Base-by-base conservation (phyloP, 2,113 vertebrate genomes). In the Oreochromis niloticus region DNA sequence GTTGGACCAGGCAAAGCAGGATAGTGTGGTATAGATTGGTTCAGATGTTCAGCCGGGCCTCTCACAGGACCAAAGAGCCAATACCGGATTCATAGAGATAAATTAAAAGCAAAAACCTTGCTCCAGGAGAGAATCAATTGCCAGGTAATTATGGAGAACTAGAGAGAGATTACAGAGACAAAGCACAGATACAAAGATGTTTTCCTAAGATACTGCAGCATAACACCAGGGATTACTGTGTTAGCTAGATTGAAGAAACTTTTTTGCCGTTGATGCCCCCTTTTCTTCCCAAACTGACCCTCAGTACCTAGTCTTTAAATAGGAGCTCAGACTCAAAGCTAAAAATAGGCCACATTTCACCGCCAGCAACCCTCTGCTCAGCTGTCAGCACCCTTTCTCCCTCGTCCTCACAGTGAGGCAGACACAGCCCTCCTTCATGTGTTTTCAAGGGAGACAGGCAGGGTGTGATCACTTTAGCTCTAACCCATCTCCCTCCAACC, bases 341-440 rank as follows among this genome's bases (percentile, higher is more conserved):
- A 93, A 94, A 94, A 92, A 95, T 94, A 94, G 92, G 81, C 34
- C n/a, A 8, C 66, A 81, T 92, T 88, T 91, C 88, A 87, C 81
- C 55, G 8, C 78, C 91, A 92, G 90, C 91, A 88, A 87, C 92
- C 92, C 88, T 89, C 73, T 66, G 83, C 88, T 80, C 92, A 94
- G 91, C 95, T 95, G 94, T 95, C 95, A 95, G 95, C 81, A 17
- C 90, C 89, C 88, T 89, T 93, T 93, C 88, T 94, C 91, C 88
- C 88, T 94, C 91, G 83, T 91, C 87, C 22, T 93, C 90, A 84
- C 71, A 91, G 83, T 30, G 73, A 91, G 85, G 81, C 91, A 92
- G 90, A 93, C 93, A 88, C 85, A 89, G 89, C 82, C 34, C 66
- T 93, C 86, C 91, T 92, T 92, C 91, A 88, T 93, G 87, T 90